phyloP scores from a whole-genome alignment of 2,888 invertebrate species.

The Clistopyga incitator region DNA sequence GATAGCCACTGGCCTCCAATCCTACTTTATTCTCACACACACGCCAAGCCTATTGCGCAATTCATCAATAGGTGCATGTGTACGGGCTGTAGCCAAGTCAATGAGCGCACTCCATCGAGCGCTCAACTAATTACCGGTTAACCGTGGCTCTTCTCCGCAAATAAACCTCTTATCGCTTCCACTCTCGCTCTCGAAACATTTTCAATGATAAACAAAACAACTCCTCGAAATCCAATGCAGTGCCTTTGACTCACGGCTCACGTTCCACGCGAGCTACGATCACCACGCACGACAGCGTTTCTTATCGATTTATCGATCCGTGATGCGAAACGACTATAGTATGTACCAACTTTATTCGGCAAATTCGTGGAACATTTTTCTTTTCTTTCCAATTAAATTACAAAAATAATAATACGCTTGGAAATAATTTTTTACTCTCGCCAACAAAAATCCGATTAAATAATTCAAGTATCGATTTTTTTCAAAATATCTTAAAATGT shows the following conservation, averaged over 20 bases:
- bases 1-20: slow-evolving; percentile 3
- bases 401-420: too few species aligned
- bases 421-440: too few species aligned
- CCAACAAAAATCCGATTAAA: too few species aligned
- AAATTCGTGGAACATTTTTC: too few species aligned
- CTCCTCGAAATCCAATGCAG: background rate
- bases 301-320: too few species aligned
- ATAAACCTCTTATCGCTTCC: slow-evolving; percentile 15
- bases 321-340: too few species aligned
- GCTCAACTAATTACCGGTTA: background rate
- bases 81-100: background rate
- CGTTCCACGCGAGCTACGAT: background rate
- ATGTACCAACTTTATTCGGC: too few species aligned
- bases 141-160: background rate
- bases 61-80: slow-evolving; percentile 12
- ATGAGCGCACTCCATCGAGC: background rate
- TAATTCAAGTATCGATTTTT: too few species aligned
- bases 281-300: background rate
- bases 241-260: background rate
- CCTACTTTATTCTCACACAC: background rate
- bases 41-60: slow-evolving; percentile 52
- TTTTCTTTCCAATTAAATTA: too few species aligned
- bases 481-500: too few species aligned
- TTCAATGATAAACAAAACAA: background rate
- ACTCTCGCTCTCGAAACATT: slow-evolving; percentile 18